Base-by-base conservation (phyloP, 2,888 invertebrate species). In the Gastracanthus pulcherrimus region DNA sequence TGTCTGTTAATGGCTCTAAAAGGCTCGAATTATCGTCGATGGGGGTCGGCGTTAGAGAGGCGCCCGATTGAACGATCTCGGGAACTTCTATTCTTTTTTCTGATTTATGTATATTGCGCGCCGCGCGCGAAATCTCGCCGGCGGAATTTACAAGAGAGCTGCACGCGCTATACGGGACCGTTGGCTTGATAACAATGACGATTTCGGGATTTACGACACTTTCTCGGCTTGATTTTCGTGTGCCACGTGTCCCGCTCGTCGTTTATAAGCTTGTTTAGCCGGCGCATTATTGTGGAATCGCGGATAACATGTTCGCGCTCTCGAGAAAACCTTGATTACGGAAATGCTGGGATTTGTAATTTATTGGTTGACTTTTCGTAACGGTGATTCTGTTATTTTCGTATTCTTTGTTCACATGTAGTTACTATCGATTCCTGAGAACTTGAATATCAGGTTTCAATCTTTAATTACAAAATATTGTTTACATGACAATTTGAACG, bases 131-230 rank as follows among this genome's bases (percentile, higher is more conserved):
- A 60, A 60, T 34, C 60, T 60, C 58, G 55, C n/a, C 48, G 11
- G 71, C 23, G 48, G 23, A 70, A 34, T 51, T 36, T 55, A 70
- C 48, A 60, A 60, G n/a, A 29, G 48, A 4, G 31, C 13, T 16
- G 55, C 29, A 23, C 26, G 66, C 31, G 66, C 74, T 16, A 55
- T 4, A 19, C 26, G 19, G 7, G 23, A 16, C 23, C 45, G 26
- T 9, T 51, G 45, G 13, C 48, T 48, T 45, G 72, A 77, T 81
- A 60, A 58, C 77, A 81, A 71, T 77, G 77, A 64, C 71, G 67
- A 36, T 77, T 77, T 34, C 36, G 69, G 55, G 62, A 78, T 79
- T 79, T 79, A 79, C 72, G 72, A 58, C 55, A 66, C 66, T 79
- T 72, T 79, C 72, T 66, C 79, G 19, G 19, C 38, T 45, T 19